phyloP scores from a whole-genome alignment of 2,113 vertebrate species.

The Entomyzon cyanotis region DNA sequence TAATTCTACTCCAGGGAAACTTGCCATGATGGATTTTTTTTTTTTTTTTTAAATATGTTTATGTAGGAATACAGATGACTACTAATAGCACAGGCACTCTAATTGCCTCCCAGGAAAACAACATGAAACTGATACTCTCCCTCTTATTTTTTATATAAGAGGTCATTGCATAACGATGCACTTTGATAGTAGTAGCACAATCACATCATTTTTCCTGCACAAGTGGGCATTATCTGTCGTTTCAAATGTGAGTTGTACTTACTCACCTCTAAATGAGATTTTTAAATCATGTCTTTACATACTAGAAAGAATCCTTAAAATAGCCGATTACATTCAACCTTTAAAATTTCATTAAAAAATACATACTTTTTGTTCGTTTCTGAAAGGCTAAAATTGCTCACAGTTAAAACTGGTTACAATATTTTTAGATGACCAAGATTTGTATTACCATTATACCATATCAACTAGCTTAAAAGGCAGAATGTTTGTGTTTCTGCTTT shows the following conservation, averaged over 20 bases:
- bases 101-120: neutral
- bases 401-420: neutral
- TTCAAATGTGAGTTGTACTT: neutral
- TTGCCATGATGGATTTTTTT: neutral
- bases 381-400: neutral
- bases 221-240: neutral
- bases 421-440: neutral
- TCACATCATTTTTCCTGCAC: neutral
- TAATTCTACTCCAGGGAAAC: neutral
- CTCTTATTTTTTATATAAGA: neutral
- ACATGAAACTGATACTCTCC: neutral
- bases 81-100: neutral
- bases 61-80: neutral
- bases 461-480: neutral
- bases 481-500: neutral
- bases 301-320: neutral
- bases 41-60: neutral
- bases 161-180: neutral
- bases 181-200: neutral
- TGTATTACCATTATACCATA: neutral
- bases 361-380: neutral
- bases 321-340: neutral
- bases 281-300: neutral
- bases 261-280: neutral
- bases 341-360: neutral